Percentiles rank a stretch among this genome's conserved stretches.
These are phyloP conservation scores for Isotomurus palustris DNA, from an alignment of 2,888 invertebrate genomes.

Conservation along the genomic window DNA sequence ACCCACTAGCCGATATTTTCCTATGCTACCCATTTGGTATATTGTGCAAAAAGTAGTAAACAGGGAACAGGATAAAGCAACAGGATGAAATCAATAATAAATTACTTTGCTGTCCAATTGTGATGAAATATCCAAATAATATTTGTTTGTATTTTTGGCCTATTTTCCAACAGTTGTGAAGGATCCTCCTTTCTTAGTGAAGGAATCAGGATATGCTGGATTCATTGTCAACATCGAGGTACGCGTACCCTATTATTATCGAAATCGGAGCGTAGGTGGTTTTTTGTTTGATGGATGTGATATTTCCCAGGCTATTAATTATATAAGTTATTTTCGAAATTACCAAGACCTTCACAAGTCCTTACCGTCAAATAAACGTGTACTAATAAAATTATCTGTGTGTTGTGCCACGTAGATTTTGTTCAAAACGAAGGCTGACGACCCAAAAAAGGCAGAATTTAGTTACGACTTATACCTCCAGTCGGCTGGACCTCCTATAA, in stretches of 20 bases:
- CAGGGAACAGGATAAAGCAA: no score
- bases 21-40: no score
- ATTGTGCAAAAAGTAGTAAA: no score
- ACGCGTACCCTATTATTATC: no score
- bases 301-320: no score
- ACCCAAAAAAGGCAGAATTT: conserved; percentile 71
- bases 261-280: no score
- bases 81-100: background rate
- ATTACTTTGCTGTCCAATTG: background rate
- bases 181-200: conserved; percentile 82
- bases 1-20: no score
- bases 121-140: background rate
- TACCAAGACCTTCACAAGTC: no score
- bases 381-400: background rate
- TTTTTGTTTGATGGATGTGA: no score
- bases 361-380: background rate
- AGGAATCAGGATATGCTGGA: conserved; percentile 94
- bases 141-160: conserved; percentile 3
- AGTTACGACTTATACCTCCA: conserved; percentile 82
- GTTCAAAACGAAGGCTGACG: conserved; percentile 79
- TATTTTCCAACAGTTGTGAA: conserved; percentile 64
- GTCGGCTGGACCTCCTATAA: conserved; percentile 66
- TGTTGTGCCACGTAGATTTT: conserved; percentile 25
- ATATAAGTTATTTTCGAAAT: no score
- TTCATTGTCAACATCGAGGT: conserved; percentile 86